A percentile compares a stretch with the other conserved stretches of the same genome.
Conservation (phyloP, 2,888 invertebrate species). For the Resseliella maxima region DNA sequence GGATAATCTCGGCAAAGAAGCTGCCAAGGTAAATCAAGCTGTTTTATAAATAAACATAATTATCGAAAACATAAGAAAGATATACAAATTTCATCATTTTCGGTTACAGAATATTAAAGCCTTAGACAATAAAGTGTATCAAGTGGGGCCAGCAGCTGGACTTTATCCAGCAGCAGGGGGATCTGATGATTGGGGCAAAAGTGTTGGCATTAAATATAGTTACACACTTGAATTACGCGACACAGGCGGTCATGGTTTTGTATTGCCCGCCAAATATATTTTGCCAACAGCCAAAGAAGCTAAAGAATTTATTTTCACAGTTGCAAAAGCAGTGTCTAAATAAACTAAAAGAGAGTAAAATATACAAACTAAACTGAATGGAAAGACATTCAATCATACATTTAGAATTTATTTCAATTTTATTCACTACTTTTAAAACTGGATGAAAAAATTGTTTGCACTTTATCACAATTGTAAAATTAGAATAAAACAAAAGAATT, state of each 20-base stretch:
- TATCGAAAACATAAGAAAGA: not conserved
- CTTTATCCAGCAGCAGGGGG: slow-evolving; percentile 85
- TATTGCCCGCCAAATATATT: slow-evolving; percentile 83
- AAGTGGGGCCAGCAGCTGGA: slow-evolving; percentile 81
- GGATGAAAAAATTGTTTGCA: not conserved
- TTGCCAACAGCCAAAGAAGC: slow-evolving; percentile 79
- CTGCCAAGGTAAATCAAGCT: slow-evolving; percentile 75
- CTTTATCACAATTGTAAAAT: slow-evolving; percentile 1
- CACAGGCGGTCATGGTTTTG: slow-evolving; percentile 84
- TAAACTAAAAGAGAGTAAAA: no score
- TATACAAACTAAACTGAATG: slow-evolving; percentile 65
- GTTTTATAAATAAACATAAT: no score
- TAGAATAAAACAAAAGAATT: not conserved
- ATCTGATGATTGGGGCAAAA: slow-evolving; percentile 93
- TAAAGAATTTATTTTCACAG: slow-evolving; percentile 56
- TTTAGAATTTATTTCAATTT: no score
- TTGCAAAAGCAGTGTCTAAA: not conserved
- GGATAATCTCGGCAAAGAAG: slow-evolving; percentile 75
- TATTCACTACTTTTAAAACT: no score
- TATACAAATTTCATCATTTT: not conserved
- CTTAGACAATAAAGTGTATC: slow-evolving; percentile 74
- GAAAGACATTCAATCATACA: no score
- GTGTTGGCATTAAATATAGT: slow-evolving; percentile 84
- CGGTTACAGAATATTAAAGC: slow-evolving; percentile 71
- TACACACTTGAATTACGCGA: slow-evolving; percentile 92